phyloP scores from a whole-genome alignment of 1,140 invertebrate species.

The Pseudachorutes palmiensis region DNA sequence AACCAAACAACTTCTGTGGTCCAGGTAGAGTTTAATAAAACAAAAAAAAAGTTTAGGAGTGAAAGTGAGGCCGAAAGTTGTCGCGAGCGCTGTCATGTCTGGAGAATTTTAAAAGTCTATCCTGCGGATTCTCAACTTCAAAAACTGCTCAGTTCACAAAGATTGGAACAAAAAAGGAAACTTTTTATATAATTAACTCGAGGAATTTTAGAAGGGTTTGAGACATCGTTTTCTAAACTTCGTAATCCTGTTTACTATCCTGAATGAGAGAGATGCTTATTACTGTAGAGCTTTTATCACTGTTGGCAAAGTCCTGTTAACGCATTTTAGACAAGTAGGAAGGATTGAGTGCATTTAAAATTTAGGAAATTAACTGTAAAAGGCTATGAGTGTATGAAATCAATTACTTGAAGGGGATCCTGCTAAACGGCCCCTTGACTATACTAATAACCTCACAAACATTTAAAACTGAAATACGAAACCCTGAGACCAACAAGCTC shows the following conservation, averaged over 20 bases:
- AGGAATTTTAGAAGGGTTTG: background rate
- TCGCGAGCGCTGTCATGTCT: too few species aligned
- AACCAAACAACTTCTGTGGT: background rate
- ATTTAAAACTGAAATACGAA: background rate
- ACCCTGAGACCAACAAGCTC: background rate
- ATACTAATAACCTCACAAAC: background rate
- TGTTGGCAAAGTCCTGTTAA: conserved; percentile 28
- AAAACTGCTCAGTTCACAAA: conserved; percentile 32
- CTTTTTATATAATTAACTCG: background rate
- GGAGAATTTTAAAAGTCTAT: too few species aligned
- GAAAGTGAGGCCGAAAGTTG: too few species aligned
- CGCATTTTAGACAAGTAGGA: background rate
- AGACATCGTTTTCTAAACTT: background rate
- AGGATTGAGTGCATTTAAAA: background rate
- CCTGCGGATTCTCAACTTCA: conserved; percentile 2
- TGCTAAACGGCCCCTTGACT: too few species aligned
- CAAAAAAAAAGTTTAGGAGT: background rate
- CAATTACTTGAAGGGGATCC: too few species aligned
- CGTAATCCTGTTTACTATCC: background rate
- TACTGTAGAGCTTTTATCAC: conserved; percentile 35
- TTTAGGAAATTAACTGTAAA: too few species aligned
- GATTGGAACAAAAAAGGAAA: conserved; percentile 18
- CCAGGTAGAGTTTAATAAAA: background rate
- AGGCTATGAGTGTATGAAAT: too few species aligned
- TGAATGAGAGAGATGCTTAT: conserved; percentile 19